Conservation (phyloP, 1,140 invertebrate species). For the Drosophila carrolli region DNA sequence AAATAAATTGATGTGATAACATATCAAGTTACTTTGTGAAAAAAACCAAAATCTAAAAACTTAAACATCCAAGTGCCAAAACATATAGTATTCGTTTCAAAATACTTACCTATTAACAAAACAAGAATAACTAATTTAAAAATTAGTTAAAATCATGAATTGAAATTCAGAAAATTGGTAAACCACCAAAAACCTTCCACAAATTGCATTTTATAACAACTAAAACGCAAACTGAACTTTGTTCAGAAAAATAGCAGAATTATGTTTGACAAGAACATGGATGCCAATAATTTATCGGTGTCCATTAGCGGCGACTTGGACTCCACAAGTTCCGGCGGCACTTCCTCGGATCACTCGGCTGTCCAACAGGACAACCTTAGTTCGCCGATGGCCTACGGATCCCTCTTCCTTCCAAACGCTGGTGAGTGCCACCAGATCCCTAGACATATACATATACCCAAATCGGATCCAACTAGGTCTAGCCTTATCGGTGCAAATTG, state of each 20-base stretch:
- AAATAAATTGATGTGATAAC: background rate
- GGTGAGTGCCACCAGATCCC: constrained; percentile 53
- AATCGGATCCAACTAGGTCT: constrained; percentile 26
- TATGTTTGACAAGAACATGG: constrained; percentile 82
- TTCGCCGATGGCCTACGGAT: constrained; percentile 77
- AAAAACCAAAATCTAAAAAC: background rate
- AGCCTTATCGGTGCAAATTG: constrained; percentile 47
- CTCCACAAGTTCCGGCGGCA: constrained; percentile 82
- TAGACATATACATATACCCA: constrained; percentile 1
- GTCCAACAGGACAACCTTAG: constrained; percentile 79
- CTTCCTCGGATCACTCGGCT: constrained; percentile 77
- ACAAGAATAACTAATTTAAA: background rate
- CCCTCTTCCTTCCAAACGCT: constrained; percentile 76
- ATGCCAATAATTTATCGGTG: constrained; percentile 69
- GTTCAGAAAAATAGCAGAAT: constrained; percentile 19
- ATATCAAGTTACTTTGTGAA: background rate
- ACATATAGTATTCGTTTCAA: too few species aligned
- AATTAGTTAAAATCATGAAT: background rate
- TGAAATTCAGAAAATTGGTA: background rate
- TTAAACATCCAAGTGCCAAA: background rate
- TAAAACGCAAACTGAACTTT: background rate
- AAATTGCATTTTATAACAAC: background rate
- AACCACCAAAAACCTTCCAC: background rate
- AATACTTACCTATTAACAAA: too few species aligned
- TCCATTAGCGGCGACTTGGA: constrained; percentile 77